phyloP scores from a whole-genome alignment of 2,888 invertebrate genomes.

The Cenopis cana region DNA sequence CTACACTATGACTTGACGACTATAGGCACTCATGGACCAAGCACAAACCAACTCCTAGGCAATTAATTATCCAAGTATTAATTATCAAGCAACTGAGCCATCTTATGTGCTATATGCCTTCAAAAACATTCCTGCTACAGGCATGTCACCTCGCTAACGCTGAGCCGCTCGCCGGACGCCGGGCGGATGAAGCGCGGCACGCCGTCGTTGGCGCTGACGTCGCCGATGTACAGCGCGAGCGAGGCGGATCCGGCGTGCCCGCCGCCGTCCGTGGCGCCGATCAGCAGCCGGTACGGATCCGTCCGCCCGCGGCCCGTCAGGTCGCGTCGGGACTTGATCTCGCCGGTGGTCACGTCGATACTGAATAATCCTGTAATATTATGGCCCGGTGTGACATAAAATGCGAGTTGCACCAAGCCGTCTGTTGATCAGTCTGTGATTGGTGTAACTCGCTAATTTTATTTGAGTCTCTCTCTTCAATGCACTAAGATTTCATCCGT shows the following conservation, averaged over 20 bases:
- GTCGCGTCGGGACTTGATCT: slow-evolving; percentile 86
- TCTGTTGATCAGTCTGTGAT: too few species aligned
- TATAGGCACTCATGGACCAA: too few species aligned
- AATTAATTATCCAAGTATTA: too few species aligned
- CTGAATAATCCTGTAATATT: slow-evolving; percentile 85
- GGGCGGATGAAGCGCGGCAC: slow-evolving; percentile 91
- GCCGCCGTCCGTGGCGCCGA: slow-evolving; percentile 90
- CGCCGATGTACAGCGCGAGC: slow-evolving; percentile 89
- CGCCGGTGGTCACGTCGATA: slow-evolving; percentile 88
- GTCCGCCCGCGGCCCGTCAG: slow-evolving; percentile 91
- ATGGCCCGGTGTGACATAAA: too few species aligned
- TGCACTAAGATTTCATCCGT: too few species aligned
- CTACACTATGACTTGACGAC: too few species aligned
- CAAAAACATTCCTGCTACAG: too few species aligned
- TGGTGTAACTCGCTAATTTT: too few species aligned
- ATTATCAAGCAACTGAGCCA: too few species aligned
- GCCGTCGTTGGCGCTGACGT: slow-evolving; percentile 92
- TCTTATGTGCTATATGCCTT: too few species aligned
- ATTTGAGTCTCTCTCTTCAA: neutral
- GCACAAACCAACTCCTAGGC: too few species aligned
- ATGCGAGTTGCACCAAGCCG: too few species aligned
- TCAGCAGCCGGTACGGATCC: slow-evolving; percentile 88
- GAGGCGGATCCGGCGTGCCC: slow-evolving; percentile 86
- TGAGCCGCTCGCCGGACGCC: slow-evolving; percentile 88
- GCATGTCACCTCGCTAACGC: slow-evolving; percentile 86